Conservation (phyloP, 2,797 vertebrate species). For the Macroramphosus scolopax region DNA sequence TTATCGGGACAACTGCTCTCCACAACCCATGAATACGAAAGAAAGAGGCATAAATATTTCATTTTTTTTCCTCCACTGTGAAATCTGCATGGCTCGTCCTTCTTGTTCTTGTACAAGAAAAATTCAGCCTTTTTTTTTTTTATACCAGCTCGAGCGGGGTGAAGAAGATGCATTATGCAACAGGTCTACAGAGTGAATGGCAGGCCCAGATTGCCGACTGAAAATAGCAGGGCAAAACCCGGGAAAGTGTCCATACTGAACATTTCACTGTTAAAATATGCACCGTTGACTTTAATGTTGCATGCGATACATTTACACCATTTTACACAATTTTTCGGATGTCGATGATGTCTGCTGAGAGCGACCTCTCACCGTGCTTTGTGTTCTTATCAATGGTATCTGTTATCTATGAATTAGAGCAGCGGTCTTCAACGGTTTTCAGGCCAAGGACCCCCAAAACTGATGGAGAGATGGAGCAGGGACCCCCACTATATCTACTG, state of each 20-base stretch:
- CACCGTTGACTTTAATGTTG: background rate
- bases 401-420: too few species aligned
- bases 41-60: conserved; percentile 63
- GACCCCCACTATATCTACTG: too few species aligned
- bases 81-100: conserved; percentile 55
- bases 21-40: conserved; percentile 50
- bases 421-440: too few species aligned
- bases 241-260: conserved; percentile 10
- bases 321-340: too few species aligned
- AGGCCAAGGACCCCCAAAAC: too few species aligned
- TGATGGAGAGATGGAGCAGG: too few species aligned
- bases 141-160: background rate
- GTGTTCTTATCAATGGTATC: too few species aligned
- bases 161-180: conserved; percentile 56
- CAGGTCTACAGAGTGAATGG: conserved; percentile 52
- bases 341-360: too few species aligned
- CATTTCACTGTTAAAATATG: conserved; percentile 3
- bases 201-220: conserved; percentile 14
- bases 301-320: too few species aligned
- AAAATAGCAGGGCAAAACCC: conserved; percentile 24
- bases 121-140: conserved; percentile 8
- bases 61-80: conserved; percentile 51
- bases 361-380: too few species aligned
- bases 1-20: conserved; percentile 30
- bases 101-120: conserved; percentile 38